A percentile compares a stretch with the other conserved stretches of the same genome.
These are phyloP conservation scores for Tamandua tetradactyla DNA, from an alignment of 2,797 vertebrate species.

Conservation along the genomic window DNA sequence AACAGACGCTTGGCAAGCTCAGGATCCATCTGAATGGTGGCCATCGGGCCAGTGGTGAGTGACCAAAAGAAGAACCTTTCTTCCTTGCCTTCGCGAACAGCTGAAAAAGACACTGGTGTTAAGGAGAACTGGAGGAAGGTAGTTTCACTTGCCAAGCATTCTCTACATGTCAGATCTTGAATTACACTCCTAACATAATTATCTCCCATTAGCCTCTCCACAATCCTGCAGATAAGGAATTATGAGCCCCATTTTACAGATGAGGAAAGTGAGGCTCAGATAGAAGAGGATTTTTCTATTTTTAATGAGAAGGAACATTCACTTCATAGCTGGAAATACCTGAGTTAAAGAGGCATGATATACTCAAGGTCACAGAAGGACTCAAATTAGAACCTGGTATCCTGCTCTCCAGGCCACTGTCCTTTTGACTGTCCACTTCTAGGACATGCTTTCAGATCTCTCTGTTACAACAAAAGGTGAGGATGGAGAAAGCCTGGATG, in stretches of 20 bases:
- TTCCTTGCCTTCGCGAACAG: slow-evolving; percentile 25
- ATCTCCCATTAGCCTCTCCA: background rate
- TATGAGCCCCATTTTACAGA: background rate
- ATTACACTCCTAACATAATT: slow-evolving; percentile 6
- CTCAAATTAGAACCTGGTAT: background rate
- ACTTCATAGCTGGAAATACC: slow-evolving; percentile 27
- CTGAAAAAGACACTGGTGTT: slow-evolving; percentile 49
- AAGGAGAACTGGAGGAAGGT: background rate
- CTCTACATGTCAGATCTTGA: background rate
- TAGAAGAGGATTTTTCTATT: slow-evolving; percentile 43
- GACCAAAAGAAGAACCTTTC: background rate
- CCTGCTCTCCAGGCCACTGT: background rate
- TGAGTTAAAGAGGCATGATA: background rate
- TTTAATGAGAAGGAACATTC: slow-evolving; percentile 51
- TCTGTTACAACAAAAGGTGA: background rate
- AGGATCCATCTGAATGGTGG: slow-evolving; percentile 88
- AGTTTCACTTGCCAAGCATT: slow-evolving; percentile 20
- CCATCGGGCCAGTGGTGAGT: background rate
- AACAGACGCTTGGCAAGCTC: slow-evolving; percentile 91
- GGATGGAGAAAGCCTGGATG: background rate
- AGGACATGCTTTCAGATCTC: background rate
- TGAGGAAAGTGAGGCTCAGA: slow-evolving; percentile 28
- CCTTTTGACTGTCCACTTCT: background rate
- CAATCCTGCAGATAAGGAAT: background rate
- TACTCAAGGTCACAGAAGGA: background rate